phyloP scores from a whole-genome alignment of 2,113 vertebrate genomes.

The Sclerurus mexicanus region DNA sequence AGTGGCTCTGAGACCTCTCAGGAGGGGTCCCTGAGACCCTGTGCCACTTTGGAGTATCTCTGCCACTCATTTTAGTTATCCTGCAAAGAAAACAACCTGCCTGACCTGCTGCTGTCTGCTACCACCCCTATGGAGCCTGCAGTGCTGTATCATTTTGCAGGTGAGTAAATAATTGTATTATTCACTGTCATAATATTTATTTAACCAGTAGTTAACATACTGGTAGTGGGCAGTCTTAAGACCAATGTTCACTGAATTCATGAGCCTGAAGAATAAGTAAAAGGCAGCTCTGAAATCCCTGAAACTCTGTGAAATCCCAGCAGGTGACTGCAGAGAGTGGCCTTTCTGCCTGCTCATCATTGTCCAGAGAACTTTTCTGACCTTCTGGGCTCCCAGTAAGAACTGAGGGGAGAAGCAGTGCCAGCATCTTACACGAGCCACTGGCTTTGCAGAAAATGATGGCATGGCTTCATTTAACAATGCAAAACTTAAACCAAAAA shows the following conservation, averaged over 20 bases:
- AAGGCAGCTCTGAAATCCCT: neutral
- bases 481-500: neutral
- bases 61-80: neutral
- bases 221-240: neutral
- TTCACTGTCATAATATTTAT: neutral
- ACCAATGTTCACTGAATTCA: neutral
- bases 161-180: neutral
- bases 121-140: neutral
- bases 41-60: neutral
- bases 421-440: neutral
- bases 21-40: neutral
- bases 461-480: neutral
- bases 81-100: neutral
- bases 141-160: neutral
- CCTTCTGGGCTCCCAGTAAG: neutral
- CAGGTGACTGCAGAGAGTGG: neutral
- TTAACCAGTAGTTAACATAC: neutral
- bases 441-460: neutral
- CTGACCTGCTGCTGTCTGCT: neutral
- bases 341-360: neutral
- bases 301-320: neutral
- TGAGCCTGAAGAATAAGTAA: neutral
- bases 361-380: neutral
- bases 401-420: neutral
- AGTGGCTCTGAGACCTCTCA: neutral